Evolutionary conservation across 1,140 invertebrate genomes (phyloP).

Genomic region (Drosophila lini): DNA sequence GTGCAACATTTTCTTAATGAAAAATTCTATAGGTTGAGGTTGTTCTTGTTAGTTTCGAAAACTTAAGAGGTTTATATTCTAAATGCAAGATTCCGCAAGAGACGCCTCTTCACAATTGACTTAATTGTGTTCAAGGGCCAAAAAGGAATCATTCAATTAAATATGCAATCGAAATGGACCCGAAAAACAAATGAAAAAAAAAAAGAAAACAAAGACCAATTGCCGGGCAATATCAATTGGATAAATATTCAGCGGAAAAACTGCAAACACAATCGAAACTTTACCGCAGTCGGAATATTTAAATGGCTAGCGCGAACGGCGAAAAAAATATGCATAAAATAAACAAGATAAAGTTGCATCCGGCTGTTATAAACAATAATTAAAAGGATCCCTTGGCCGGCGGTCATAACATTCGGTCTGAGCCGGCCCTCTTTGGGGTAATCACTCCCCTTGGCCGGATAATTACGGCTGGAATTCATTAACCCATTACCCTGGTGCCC

Average conservation of each 20-base stretch:
- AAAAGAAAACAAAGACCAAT: conserved; percentile 49
- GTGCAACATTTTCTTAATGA: background rate
- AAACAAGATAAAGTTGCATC: conserved; percentile 66
- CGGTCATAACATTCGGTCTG: conserved; percentile 39
- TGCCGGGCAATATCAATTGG: conserved; percentile 61
- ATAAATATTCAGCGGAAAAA: conserved; percentile 64
- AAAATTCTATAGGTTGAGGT: background rate
- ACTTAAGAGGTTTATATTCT: too few species aligned
- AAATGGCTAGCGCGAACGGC: conserved; percentile 28
- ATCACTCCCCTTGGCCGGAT: conserved; percentile 13
- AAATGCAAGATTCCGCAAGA: background rate
- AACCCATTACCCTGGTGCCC: conserved; percentile 44
- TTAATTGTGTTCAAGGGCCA: conserved; percentile 19
- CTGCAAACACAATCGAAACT: conserved; percentile 71
- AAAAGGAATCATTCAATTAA: conserved; percentile 62
- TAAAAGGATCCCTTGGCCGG: conserved; percentile 69
- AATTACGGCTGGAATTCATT: conserved; percentile 71
- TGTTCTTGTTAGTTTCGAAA: too few species aligned
- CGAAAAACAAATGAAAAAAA: conserved; percentile 47
- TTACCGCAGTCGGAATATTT: conserved; percentile 66
- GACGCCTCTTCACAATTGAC: background rate
- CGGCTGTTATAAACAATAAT: conserved; percentile 78
- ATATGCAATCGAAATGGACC: conserved; percentile 66
- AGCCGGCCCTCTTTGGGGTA: conserved; percentile 33
- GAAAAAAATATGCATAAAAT: conserved; percentile 35